Base-by-base conservation (phyloP, 2,113 vertebrate genomes). In the Ptychochromis oligacanthus region DNA sequence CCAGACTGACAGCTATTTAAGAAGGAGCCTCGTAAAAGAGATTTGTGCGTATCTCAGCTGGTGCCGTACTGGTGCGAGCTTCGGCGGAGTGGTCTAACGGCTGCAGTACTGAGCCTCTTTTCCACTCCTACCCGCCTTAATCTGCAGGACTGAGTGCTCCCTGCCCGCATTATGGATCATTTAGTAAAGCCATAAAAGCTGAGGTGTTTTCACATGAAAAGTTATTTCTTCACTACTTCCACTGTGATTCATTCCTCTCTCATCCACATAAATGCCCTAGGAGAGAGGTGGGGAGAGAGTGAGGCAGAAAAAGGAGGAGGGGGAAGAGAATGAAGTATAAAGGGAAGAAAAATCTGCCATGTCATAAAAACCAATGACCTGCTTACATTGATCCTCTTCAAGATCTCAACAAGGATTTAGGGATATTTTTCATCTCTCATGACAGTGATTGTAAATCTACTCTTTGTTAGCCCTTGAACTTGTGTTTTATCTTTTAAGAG, bases 201-300 rank as follows among this genome's bases (percentile, higher is more conserved):
- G 84, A 95, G 95, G 94, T 95, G 94, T 95, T 95, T 95, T 95
- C 95, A 94, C 95, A 95, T 95, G 93, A 96, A 96, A 96, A 95
- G 93, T 95, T 95, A 96, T 95, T 95, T 91, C 93, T 92, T 92
- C 90, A 88, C 93, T 81, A 87, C 91, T 93, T 94, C 88, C 72
- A 79, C 82, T 79, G 87, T 95, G 90, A 95, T 95, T 96, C 92
- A 94, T 95, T 93, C 87, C 88, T 88, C 80, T 90, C 87, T 83
- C 85, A 80, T 85, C 85, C 89, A 91, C 89, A 91, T 93, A 93
- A 94, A 91, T 62, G 93, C 85, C 81, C 57, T 65, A 15, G 26
- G 89, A 90, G 89, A 82, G 88, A 82, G 86, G 80, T 64, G 77
- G 79, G 55, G 72, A 75, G 74, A 55, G 80, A 79, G 75, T 3